Evolutionary conservation across 2,113 vertebrate genomes (phyloP).

Genomic region (Cervus canadensis): DNA sequence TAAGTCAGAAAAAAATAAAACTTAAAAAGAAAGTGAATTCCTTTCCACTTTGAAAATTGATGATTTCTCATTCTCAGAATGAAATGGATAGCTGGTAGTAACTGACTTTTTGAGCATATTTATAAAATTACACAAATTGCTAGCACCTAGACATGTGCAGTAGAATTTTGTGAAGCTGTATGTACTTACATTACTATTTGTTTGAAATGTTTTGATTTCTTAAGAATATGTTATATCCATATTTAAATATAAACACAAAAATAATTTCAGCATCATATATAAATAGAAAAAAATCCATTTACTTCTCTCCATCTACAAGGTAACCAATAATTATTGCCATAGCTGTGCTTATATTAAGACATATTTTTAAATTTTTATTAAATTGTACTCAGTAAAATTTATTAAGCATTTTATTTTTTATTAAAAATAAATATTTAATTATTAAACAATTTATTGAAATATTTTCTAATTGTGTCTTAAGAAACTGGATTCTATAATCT

Average conservation of each 20-base stretch:
- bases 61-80: background rate
- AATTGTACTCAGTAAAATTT: background rate
- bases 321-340: background rate
- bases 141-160: background rate
- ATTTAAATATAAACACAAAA: conserved; percentile 37
- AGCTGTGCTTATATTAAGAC: background rate
- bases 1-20: background rate
- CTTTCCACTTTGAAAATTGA: background rate
- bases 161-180: background rate
- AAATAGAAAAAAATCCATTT: background rate
- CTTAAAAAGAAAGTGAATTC: background rate
- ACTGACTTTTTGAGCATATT: background rate
- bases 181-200: background rate
- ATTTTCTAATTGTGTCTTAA: background rate
- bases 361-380: background rate
- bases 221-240: background rate
- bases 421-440: background rate
- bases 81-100: background rate
- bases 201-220: conserved; percentile 49
- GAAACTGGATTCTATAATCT: background rate
- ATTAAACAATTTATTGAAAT: background rate
- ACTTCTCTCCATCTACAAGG: background rate
- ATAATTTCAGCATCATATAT: background rate
- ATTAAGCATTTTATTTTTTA: background rate
- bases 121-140: background rate